Evolutionary conservation across 2,888 invertebrate species (phyloP).

Genomic region (Caenorhabditis sulstoni): DNA sequence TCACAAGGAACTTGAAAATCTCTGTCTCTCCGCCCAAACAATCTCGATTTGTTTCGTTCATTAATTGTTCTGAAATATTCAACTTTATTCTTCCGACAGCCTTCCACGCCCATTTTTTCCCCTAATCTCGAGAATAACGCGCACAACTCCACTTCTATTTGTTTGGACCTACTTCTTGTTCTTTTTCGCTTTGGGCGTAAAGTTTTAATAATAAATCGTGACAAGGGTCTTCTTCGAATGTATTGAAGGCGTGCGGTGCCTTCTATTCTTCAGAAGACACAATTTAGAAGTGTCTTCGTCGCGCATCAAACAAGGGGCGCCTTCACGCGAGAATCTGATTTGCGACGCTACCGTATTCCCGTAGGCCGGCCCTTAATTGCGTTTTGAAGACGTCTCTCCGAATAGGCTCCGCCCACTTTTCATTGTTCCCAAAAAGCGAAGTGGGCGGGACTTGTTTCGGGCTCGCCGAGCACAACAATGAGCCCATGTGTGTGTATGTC

Average conservation of each 20-base stretch:
- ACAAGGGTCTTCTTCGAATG: conserved; percentile 33
- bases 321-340: conserved; percentile 65
- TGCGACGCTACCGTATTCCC: conserved; percentile 61
- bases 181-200: not conserved
- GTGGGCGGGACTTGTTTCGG: conserved; percentile 22
- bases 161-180: not conserved
- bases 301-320: conserved; percentile 66
- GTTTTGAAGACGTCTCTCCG: conserved; percentile 48
- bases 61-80: conserved; percentile 1
- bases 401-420: conserved; percentile 31
- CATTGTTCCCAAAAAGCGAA: conserved; percentile 9
- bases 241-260: too few species aligned
- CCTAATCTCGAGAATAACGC: not conserved
- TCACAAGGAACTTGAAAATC: conserved; percentile 20
- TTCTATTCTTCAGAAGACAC: conserved; percentile 2
- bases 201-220: conserved; percentile 19
- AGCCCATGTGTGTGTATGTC: conserved; percentile 41
- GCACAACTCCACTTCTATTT: not conserved
- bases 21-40: conserved; percentile 4
- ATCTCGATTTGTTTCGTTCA: not conserved
- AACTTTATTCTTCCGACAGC: too few species aligned
- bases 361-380: conserved; percentile 49
- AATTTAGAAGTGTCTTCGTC: conserved; percentile 56
- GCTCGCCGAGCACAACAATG: not conserved
- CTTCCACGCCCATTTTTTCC: not conserved